phyloP scores from a whole-genome alignment of 2,113 vertebrate species.

The Cranoglanis bouderius region DNA sequence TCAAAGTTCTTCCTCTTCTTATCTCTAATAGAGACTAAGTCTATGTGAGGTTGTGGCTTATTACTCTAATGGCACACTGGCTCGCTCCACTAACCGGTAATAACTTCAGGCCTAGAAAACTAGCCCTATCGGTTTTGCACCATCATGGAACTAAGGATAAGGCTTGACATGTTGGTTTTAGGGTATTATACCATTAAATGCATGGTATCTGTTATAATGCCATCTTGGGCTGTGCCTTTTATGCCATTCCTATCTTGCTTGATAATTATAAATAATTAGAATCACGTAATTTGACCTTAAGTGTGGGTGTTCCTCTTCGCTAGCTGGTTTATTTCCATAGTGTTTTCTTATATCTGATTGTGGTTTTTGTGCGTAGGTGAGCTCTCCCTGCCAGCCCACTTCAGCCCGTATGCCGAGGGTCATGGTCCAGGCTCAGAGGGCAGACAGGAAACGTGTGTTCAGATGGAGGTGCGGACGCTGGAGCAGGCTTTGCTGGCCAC shows the following conservation, averaged over 20 bases:
- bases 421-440: slow-evolving; percentile 67
- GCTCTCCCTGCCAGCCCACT: slow-evolving; percentile 84
- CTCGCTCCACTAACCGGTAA: slow-evolving; percentile 33
- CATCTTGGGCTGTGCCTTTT: not conserved
- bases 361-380: slow-evolving; percentile 75
- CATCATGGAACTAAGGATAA: not conserved
- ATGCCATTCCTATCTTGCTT: slow-evolving; percentile 13
- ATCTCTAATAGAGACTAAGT: slow-evolving; percentile 37
- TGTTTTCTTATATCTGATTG: slow-evolving; percentile 6
- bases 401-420: slow-evolving; percentile 79
- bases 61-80: slow-evolving; percentile 2
- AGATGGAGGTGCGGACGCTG: slow-evolving; percentile 87
- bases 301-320: not conserved
- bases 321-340: not conserved
- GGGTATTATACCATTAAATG: not conserved
- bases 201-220: not conserved
- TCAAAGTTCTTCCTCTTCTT: slow-evolving; percentile 34
- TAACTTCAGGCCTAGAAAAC: slow-evolving; percentile 12
- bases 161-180: not conserved
- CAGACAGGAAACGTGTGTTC: slow-evolving; percentile 80
- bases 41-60: not conserved
- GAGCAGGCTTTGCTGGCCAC: slow-evolving; percentile 90
- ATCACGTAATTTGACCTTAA: not conserved
- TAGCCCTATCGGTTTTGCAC: not conserved
- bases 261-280: not conserved